These are phyloP conservation scores for Formica selysi DNA, from an alignment of 1,140 invertebrate species.

Conservation along the genomic window DNA sequence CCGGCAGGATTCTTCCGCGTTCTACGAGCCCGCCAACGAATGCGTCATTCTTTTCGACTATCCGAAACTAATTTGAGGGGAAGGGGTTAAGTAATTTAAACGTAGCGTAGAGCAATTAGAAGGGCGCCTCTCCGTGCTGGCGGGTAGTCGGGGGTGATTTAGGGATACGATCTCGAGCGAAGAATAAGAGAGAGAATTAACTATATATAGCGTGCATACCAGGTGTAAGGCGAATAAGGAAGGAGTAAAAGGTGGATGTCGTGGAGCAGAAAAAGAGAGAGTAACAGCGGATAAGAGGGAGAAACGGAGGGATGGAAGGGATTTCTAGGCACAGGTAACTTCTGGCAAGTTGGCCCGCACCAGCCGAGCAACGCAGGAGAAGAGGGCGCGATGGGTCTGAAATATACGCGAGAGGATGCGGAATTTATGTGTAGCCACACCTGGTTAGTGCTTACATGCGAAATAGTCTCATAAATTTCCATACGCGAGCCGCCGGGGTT, in stretches of 20 bases:
- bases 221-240: conserved; percentile 67
- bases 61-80: conserved; percentile 83
- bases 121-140: conserved; percentile 77
- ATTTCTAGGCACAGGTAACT: conserved; percentile 81
- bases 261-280: conserved; percentile 47
- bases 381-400: conserved; percentile 79
- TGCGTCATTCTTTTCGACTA: conserved; percentile 84
- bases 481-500: conserved; percentile 79
- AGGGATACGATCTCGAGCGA: conserved; percentile 81
- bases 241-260: conserved; percentile 55
- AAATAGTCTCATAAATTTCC: conserved; percentile 86
- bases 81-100: conserved; percentile 84
- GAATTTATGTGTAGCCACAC: conserved; percentile 87
- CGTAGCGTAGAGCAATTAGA: conserved; percentile 84
- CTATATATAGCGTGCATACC: conserved; percentile 70
- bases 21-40: conserved; percentile 72
- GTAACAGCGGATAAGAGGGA: conserved; percentile 24
- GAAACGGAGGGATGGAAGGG: conserved; percentile 54
- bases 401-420: conserved; percentile 85
- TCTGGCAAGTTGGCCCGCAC: conserved; percentile 82
- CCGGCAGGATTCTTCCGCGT: conserved; percentile 77
- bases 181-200: conserved; percentile 81
- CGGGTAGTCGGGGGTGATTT: conserved; percentile 82
- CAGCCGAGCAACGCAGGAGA: conserved; percentile 77
- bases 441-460: conserved; percentile 86